These are phyloP conservation scores for Agrochola circellaris DNA, from an alignment of 2,888 invertebrate genomes.

Conservation along the genomic window DNA sequence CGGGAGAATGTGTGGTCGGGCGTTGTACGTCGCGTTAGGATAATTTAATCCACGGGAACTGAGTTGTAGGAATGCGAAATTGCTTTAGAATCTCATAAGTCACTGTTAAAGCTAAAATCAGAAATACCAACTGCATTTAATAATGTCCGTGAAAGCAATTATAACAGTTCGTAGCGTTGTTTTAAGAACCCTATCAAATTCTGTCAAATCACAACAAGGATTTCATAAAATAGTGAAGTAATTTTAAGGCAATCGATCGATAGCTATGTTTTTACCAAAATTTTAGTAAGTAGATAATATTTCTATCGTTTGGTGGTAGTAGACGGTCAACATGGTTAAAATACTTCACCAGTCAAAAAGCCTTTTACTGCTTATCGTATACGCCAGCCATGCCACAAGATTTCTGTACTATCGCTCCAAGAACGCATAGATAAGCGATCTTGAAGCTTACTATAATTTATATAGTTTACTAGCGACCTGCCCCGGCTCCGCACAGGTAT, in stretches of 20 bases:
- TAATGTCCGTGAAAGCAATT: no score
- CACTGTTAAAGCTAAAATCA: not conserved
- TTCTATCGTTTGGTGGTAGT: not conserved
- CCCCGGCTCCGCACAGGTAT: no score
- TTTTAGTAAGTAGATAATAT: not conserved
- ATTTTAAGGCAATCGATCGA: not conserved
- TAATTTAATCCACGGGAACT: constrained; percentile 26
- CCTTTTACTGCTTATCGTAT: not conserved
- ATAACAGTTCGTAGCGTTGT: not conserved
- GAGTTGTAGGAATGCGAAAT: not conserved
- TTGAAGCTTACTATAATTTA: no score
- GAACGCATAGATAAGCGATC: not conserved
- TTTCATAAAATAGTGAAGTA: not conserved
- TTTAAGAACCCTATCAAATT: not conserved
- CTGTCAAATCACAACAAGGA: not conserved
- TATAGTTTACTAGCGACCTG: no score
- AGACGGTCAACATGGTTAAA: not conserved
- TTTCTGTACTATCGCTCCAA: constrained; percentile 1
- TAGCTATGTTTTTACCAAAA: not conserved
- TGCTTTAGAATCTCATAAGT: constrained; percentile 1
- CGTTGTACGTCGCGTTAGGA: constrained; percentile 28
- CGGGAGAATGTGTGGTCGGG: not conserved
- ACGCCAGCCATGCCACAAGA: no score
- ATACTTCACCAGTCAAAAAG: no score
- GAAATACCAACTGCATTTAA: not conserved